Evolutionary conservation across 2,888 invertebrate species (phyloP).

Genomic region (Apamea crenata): DNA sequence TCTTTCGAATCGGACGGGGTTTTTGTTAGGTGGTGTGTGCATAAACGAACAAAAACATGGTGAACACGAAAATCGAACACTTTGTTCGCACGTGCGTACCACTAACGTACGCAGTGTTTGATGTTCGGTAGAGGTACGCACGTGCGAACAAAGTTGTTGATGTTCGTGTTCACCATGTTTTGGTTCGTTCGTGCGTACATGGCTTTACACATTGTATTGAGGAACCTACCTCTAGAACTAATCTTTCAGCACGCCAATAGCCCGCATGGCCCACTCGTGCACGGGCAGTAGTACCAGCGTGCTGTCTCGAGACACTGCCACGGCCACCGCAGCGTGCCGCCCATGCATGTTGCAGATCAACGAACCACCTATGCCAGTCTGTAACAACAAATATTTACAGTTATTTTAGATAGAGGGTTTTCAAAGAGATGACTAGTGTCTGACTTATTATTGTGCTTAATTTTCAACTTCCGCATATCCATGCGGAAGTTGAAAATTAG

Average conservation of each 20-base stretch:
- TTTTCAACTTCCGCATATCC: no score
- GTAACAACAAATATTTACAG: conserved; percentile 19
- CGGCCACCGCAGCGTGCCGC: conserved; percentile 75
- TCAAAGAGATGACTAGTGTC: neutral
- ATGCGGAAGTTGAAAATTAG: neutral
- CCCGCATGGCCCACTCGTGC: conserved; percentile 75
- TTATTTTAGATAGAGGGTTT: neutral
- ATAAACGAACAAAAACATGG: no score
- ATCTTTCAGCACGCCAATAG: conserved; percentile 65
- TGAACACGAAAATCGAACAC: no score
- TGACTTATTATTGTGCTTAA: neutral
- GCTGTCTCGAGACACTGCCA: conserved; percentile 80
- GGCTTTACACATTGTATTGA: neutral
- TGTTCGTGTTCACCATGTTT: no score
- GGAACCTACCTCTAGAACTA: conserved; percentile 18
- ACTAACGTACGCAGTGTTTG: no score
- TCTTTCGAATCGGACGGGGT: neutral
- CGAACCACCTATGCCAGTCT: conserved; percentile 85
- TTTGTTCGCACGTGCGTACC: no score
- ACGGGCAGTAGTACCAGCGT: conserved; percentile 78
- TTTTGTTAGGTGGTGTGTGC: neutral
- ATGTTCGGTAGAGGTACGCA: no score
- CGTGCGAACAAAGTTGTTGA: no score
- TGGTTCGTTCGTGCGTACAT: no score
- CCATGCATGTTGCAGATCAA: conserved; percentile 77